Conservation (phyloP, 2,888 invertebrate species). For the Platycheirus albimanus region DNA sequence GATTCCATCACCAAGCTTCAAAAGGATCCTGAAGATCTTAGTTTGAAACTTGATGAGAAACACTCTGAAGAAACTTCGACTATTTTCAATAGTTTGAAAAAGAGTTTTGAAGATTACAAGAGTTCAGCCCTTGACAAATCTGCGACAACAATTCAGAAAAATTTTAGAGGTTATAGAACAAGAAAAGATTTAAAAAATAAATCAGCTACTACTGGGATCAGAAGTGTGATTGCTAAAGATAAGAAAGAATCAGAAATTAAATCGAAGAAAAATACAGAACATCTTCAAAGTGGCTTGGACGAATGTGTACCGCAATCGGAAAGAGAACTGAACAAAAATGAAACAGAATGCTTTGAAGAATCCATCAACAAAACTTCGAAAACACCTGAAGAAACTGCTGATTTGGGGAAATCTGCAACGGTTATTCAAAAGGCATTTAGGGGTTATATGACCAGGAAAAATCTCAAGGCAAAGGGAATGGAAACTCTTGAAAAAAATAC, state of each 20-base stretch:
- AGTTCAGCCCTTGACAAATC: conserved; percentile 9
- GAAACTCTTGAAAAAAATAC: too few relatives aligned
- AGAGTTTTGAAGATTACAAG: conserved; percentile 1
- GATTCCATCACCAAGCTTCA: not conserved
- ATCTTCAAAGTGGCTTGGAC: not conserved
- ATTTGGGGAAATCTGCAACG: conserved; percentile 20
- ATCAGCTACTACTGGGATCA: not conserved
- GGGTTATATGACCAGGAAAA: conserved; percentile 50
- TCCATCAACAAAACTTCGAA: not conserved
- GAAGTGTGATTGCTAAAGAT: not conserved
- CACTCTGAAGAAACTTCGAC: too few relatives aligned
- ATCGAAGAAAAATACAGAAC: not conserved
- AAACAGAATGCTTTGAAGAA: too few relatives aligned
- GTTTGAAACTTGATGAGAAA: not conserved
- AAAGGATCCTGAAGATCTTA: not conserved
- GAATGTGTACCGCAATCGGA: too few relatives aligned
- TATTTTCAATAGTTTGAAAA: conserved; percentile 1
- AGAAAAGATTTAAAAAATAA: conserved; percentile 19
- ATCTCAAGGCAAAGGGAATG: too few relatives aligned
- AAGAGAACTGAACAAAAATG: too few relatives aligned
- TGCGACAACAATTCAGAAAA: conserved; percentile 49
- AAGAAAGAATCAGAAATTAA: not conserved
- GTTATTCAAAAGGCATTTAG: conserved; percentile 52
- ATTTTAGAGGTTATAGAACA: conserved; percentile 47
- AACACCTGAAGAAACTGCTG: not conserved